Evolutionary conservation across 2,797 vertebrate genomes (phyloP), one percentile per base, ranked within the genome.

Genomic region (Chloroceryle amazona): DNA sequence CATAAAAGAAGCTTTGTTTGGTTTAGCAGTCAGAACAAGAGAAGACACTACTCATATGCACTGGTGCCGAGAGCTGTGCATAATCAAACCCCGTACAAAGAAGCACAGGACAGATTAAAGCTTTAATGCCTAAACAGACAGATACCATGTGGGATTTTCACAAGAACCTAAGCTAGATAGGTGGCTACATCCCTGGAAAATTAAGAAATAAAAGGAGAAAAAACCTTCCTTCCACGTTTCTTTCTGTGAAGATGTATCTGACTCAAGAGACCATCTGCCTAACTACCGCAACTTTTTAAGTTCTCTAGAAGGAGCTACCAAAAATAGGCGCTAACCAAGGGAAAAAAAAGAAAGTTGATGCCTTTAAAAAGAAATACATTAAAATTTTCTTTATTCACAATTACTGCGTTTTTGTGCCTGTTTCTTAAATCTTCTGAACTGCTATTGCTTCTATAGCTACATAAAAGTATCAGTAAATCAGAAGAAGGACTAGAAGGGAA

Each of bases 1-100:
- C 80, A 90, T 42, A 49, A 83, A 95, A 44, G 31, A 44, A 79
- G 60, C 81, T 94, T 85, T 89, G 68, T 94, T 93, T 92, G 61
- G n/a, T 35, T 93, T 52, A 63, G 82, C 35, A 28, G 63, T 85
- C 49, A 79, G 58, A 91, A 41, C 25, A 37, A 55, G 61, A 75
- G 62, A 67, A 88, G 81, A 71, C 66, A 10, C 21, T 20, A 12
- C 58, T 68, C 2, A 0, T 20, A 35, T 13, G 47, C 37, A 33
- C 62, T 42, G 39, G 16, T n/a, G 51, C 68, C 0, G 0, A 57
- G 81, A 91, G 76, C 73, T 44, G 42, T 6, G 51, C 41, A 33
- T 28, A 60, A 80, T 33, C 28, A 74, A 79, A 26, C 11, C 13
- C 42, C 3, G 4, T 10, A 46, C n/a, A 18, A 71, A 89, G 85